phyloP scores from a whole-genome alignment of 1,140 invertebrate genomes.

The Dinothrombium tinctorium region DNA sequence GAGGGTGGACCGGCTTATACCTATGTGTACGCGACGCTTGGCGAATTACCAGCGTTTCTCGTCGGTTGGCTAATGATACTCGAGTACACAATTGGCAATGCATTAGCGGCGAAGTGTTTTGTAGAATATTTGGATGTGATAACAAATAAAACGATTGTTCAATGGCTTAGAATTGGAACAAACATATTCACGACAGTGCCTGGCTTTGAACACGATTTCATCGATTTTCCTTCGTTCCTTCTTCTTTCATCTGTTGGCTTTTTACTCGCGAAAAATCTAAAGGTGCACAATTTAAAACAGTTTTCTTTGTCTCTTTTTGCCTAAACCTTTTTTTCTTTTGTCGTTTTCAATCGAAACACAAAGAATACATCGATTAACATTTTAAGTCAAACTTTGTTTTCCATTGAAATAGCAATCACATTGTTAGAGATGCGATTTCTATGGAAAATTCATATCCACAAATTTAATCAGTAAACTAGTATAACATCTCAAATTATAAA shows the following conservation, averaged over 20 bases:
- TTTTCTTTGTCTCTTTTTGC: too few relatives aligned
- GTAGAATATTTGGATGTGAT: background rate
- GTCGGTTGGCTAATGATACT: constrained; percentile 27
- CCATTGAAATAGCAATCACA: too few relatives aligned
- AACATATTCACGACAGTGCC: background rate
- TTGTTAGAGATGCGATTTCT: too few relatives aligned
- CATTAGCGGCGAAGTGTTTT: background rate
- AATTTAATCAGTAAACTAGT: too few relatives aligned
- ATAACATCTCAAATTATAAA: too few relatives aligned
- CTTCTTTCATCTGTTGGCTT: background rate
- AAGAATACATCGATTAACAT: too few relatives aligned
- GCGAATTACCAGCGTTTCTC: constrained; percentile 25
- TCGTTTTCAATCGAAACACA: too few relatives aligned
- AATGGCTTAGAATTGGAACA: background rate
- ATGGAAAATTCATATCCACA: too few relatives aligned
- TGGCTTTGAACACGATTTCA: background rate
- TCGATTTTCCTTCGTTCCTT: background rate
- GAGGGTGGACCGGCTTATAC: constrained; percentile 25
- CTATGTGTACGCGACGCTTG: constrained; percentile 25
- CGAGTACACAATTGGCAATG: constrained; percentile 17
- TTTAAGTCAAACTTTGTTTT: too few relatives aligned
- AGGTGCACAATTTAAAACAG: too few relatives aligned
- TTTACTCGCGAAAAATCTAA: background rate
- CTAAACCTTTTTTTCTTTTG: too few relatives aligned
- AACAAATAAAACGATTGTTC: background rate